Percentiles rank a stretch among this genome's conserved stretches.
Evolutionary conservation across 2,888 invertebrate genomes (phyloP).

Genomic region (Odontothrips loti): DNA sequence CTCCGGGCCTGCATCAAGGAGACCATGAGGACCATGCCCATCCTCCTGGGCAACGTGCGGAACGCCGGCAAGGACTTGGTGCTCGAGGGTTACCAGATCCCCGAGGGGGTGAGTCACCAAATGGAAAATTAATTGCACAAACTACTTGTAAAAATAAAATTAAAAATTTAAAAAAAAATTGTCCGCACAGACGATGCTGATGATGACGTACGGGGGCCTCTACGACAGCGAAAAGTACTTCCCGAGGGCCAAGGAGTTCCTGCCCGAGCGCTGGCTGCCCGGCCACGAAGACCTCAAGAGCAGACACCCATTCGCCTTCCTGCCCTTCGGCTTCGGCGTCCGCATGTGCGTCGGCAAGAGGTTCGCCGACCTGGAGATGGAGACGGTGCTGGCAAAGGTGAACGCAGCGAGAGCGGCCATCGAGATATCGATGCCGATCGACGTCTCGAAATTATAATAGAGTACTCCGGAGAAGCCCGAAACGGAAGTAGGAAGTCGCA

Average conservation of each 20-base stretch:
- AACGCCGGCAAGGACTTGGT: constrained; percentile 53
- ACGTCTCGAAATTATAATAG: neutral
- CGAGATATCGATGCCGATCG: neutral
- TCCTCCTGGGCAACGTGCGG: constrained; percentile 56
- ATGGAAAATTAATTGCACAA: neutral
- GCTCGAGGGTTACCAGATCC: constrained; percentile 59
- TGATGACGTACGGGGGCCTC: constrained; percentile 24
- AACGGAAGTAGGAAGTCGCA: too few species aligned
- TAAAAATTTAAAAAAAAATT: too few species aligned
- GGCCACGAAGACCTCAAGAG: neutral
- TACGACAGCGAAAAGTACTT: constrained; percentile 41
- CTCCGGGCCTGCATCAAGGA: constrained; percentile 44
- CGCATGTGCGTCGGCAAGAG: constrained; percentile 45
- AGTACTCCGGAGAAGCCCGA: too few species aligned
- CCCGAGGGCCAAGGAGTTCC: constrained; percentile 43
- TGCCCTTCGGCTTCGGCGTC: constrained; percentile 43
- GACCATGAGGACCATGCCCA: constrained; percentile 50
- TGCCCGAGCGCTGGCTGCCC: constrained; percentile 48
- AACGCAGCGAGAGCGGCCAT: too few species aligned
- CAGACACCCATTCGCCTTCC: constrained; percentile 38
- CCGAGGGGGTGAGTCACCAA: constrained; percentile 52
- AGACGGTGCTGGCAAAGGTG: constrained; percentile 37
- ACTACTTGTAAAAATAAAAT: too few species aligned
- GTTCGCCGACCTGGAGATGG: constrained; percentile 48
- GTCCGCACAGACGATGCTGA: constrained; percentile 33